Base-by-base conservation (phyloP, 92 coral and sea anemone genomes). In the Metridium senile region DNA sequence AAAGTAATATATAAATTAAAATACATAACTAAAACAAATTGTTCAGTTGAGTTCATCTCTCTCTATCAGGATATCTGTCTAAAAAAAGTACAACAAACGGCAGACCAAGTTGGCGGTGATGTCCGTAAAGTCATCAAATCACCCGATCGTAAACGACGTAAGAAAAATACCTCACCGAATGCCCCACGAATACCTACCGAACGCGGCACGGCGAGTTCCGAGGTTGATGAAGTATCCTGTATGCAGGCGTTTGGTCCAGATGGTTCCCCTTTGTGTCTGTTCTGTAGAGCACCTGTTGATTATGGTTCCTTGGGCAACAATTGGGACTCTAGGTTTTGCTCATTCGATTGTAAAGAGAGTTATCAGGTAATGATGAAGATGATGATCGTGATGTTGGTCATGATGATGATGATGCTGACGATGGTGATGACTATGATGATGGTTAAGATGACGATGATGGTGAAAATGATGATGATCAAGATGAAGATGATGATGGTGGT, bases 321-420 rank as follows among this genome's bases (percentile, higher is more conserved):
- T 32, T 96, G 99, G 99, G 99, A 96, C 58, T 86, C 87, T 2
- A 76, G 99, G 32, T 96, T 96, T 70, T 96, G 99, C 76, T 92
- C 97, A 2, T 80, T 90, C 45, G 89, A 92, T 49, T 96, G 99
- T 83, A 96, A 96, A 73, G 90, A 92, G 68, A 88, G 86, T 45
- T 85, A 92, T 45, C 97, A 96, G 97, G 99, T 93, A 70, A 26
- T 39, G 6, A 56, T 30, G 23, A 22, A 4, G 39, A 11, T 11
- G 39, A 23, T 62, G 33, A 23, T 21, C 8, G 22, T 26, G 33
- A 62, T 62, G 18, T 1, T 11, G 25, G 68, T 10, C 2, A 11
- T 11, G 32, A 62, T 62, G 8, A 23, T 62, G 33, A 9, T 26
- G 25, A 7, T 20, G 25, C 3, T 57, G 28, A 7, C 22, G 49